phyloP scores from a whole-genome alignment of 2,113 vertebrate genomes.

The Phylloscopus trochilus region DNA sequence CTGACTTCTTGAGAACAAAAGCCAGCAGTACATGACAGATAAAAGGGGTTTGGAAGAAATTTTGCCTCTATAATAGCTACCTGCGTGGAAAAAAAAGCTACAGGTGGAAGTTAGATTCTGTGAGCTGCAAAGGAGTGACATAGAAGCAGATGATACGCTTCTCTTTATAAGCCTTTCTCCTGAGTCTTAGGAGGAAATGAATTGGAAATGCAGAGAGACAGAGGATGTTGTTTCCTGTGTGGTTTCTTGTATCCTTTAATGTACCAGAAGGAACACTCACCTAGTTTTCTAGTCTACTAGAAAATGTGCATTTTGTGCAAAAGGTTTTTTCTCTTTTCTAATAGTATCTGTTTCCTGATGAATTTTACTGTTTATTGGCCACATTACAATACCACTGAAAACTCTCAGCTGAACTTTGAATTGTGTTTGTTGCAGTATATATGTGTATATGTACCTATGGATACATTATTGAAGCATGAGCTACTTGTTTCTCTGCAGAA shows the following conservation, averaged over 20 bases:
- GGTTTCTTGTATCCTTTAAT: background rate
- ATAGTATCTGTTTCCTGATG: background rate
- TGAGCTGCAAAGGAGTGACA: background rate
- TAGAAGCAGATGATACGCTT: background rate
- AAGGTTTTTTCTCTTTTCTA: background rate
- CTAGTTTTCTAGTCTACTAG: background rate
- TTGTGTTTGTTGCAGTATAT: background rate
- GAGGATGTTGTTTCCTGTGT: background rate
- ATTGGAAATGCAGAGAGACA: background rate
- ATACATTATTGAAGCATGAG: background rate
- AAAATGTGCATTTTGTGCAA: background rate
- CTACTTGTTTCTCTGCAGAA: background rate
- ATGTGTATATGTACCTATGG: background rate
- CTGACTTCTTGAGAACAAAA: background rate
- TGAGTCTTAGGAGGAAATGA: background rate
- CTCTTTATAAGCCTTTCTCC: background rate
- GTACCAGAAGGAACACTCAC: no score
- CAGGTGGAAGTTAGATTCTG: background rate
- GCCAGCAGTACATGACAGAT: background rate
- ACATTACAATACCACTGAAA: background rate
- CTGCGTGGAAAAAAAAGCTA: background rate
- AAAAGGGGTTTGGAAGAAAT: background rate
- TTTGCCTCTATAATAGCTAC: background rate
- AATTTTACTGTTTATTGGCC: background rate
- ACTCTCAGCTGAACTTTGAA: background rate